phyloP scores from a whole-genome alignment of 2,888 invertebrate genomes.

The Volucella bombylans region DNA sequence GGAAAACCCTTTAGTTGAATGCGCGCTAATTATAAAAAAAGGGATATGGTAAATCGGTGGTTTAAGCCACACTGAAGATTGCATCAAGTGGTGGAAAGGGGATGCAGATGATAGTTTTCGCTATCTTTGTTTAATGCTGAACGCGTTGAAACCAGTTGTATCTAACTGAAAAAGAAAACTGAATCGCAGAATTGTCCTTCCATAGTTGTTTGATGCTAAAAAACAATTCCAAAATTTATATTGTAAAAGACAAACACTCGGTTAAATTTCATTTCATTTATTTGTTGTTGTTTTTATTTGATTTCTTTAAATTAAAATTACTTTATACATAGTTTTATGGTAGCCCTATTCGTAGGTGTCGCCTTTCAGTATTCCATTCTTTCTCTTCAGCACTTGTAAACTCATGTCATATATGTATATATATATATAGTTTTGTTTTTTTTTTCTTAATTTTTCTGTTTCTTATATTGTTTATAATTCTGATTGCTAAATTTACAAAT shows the following conservation, averaged over 20 bases:
- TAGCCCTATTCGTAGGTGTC: slow-evolving; percentile 51
- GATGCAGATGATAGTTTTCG: no score
- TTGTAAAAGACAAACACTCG: not conserved
- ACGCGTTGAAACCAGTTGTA: no score
- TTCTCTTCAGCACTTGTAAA: slow-evolving; percentile 17
- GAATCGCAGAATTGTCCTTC: not conserved
- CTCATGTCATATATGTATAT: slow-evolving; percentile 37
- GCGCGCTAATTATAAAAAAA: no score
- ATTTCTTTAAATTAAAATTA: slow-evolving; percentile 70
- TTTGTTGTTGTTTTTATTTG: slow-evolving; percentile 52
- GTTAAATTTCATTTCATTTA: slow-evolving; percentile 33
- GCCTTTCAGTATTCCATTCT: slow-evolving; percentile 49
- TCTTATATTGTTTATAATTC: slow-evolving; percentile 14
- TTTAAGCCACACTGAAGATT: no score
- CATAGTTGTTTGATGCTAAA: not conserved
- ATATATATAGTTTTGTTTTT: not conserved
- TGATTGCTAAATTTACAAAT: slow-evolving; percentile 70
- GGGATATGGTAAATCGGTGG: no score
- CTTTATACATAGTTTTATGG: slow-evolving; percentile 73
- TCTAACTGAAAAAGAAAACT: not conserved
- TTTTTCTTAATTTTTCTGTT: not conserved
- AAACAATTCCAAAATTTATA: no score
- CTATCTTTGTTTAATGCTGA: no score
- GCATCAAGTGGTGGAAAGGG: no score
- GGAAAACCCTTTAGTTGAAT: no score